Percentiles rank a stretch among this genome's conserved stretches.
phyloP scores from a whole-genome alignment of 2,888 invertebrate genomes.

The Encarsia formosa region DNA sequence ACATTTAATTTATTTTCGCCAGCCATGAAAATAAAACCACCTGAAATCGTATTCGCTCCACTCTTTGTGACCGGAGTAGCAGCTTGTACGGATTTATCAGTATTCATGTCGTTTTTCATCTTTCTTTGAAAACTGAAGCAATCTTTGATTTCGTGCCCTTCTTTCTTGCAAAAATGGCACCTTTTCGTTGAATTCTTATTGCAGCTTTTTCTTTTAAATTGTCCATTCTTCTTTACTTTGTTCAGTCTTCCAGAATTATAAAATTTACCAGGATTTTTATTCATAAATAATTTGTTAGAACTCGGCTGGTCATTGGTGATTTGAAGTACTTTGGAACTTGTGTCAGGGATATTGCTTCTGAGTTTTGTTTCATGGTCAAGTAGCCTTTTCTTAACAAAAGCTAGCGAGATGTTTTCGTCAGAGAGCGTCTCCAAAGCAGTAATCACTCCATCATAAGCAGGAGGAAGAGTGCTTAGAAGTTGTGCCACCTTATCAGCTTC shows the following conservation, averaged over 20 bases:
- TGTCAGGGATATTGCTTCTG: conserved; percentile 28
- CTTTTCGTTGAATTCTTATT: background rate
- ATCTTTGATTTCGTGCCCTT: background rate
- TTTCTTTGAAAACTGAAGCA: conserved; percentile 2
- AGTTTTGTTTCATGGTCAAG: conserved; percentile 32
- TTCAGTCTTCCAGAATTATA: too few relatives aligned
- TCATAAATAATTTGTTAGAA: background rate
- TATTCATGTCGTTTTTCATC: background rate
- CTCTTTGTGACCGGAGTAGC: background rate
- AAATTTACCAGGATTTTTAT: too few relatives aligned
- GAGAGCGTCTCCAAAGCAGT: conserved; percentile 44
- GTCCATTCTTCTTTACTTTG: too few relatives aligned
- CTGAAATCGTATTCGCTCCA: background rate
- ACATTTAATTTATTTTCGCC: background rate
- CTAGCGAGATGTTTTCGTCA: conserved; percentile 39
- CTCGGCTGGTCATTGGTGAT: too few relatives aligned
- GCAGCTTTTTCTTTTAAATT: background rate
- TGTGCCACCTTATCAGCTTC: conserved; percentile 43
- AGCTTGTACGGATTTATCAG: background rate
- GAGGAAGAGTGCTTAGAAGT: conserved; percentile 42
- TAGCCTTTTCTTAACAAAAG: conserved; percentile 40
- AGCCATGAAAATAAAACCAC: background rate
- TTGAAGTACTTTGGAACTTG: conserved; percentile 36
- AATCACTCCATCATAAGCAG: conserved; percentile 42
- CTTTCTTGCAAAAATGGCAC: conserved; percentile 1